Evolutionary conservation across 35 echinoderm and acorn worm genomes (phyloP).

Genomic region (Chiridota heheva): DNA sequence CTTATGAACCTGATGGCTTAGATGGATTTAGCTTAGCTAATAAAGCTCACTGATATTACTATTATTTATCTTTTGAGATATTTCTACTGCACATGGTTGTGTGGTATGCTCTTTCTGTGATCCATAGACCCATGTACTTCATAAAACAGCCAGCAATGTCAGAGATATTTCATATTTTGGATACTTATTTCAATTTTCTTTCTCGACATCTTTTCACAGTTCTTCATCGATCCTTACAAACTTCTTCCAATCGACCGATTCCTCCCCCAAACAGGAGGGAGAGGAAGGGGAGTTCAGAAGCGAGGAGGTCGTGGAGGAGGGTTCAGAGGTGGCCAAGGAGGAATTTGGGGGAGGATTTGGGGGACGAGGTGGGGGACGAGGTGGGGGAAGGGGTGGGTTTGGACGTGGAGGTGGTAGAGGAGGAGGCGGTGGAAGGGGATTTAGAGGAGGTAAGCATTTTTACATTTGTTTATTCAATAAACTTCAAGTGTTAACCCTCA

Average conservation of each 20-base stretch:
- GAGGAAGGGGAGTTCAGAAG: conserved; percentile 45
- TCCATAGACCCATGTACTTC: too few relatives aligned
- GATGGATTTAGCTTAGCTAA: too few relatives aligned
- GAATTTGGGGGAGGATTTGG: conserved; percentile 38
- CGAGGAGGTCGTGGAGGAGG: conserved; percentile 69
- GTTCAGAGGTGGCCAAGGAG: conserved; percentile 30
- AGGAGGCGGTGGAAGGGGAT: conserved; percentile 45
- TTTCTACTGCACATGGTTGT: too few relatives aligned
- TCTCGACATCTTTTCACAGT: conserved; percentile 46
- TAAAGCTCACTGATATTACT: too few relatives aligned
- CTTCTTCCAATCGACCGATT: conserved; percentile 84
- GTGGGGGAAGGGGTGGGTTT: conserved; percentile 56
- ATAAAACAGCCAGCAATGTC: too few relatives aligned
- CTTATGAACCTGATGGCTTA: too few relatives aligned
- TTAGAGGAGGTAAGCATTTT: background rate
- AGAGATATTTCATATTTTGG: too few relatives aligned
- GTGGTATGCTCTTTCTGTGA: too few relatives aligned
- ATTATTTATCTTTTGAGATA: too few relatives aligned
- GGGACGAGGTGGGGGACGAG: conserved; percentile 18
- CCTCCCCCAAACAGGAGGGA: conserved; percentile 62
- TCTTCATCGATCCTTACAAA: conserved; percentile 89
- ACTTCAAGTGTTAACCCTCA: background rate
- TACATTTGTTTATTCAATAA: background rate
- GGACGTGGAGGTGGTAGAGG: conserved; percentile 50
- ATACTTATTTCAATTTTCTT: too few relatives aligned